phyloP scores from a whole-genome alignment of 2,888 invertebrate species.

The Patella pellucida region DNA sequence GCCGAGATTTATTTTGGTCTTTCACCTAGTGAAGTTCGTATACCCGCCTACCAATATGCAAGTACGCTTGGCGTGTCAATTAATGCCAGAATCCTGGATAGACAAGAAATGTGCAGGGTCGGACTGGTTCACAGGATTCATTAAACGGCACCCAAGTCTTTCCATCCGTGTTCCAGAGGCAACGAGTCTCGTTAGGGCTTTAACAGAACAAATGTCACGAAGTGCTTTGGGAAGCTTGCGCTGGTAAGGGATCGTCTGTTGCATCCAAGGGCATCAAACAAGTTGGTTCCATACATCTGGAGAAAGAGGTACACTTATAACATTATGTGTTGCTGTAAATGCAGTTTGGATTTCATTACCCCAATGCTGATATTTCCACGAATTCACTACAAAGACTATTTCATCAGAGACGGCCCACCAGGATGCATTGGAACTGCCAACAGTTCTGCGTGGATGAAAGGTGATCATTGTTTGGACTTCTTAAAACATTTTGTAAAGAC shows the following conservation, averaged over 20 bases:
- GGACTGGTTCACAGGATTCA: constrained; percentile 32
- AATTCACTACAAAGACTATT: constrained; percentile 17
- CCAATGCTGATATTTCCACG: constrained; percentile 34
- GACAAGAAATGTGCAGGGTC: constrained; percentile 20
- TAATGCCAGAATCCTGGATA: constrained; percentile 27
- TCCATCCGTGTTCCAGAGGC: constrained; percentile 30
- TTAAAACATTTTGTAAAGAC: constrained; percentile 26
- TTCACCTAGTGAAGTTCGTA: constrained; percentile 26
- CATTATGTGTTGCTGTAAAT: constrained; percentile 9
- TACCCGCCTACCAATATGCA: constrained; percentile 31
- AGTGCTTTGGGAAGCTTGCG: constrained; percentile 32
- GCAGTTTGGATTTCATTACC: constrained; percentile 28
- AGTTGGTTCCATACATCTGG: constrained; percentile 33
- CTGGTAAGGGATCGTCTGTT: constrained; percentile 28
- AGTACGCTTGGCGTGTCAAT: constrained; percentile 15
- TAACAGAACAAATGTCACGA: constrained; percentile 29
- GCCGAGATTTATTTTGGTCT: constrained; percentile 31
- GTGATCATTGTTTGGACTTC: constrained; percentile 20
- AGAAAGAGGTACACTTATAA: constrained; percentile 28
- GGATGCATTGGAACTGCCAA: too few species aligned
- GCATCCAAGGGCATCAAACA: constrained; percentile 31
- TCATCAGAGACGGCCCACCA: constrained; percentile 14
- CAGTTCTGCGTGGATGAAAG: constrained; percentile 52
- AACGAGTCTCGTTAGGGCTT: too few species aligned
- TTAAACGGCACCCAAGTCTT: constrained; percentile 26